A percentile compares a stretch with the other conserved stretches of the same genome.
These are phyloP conservation scores for Pteronura brasiliensis DNA, from an alignment of 2,113 vertebrate genomes.

Conservation along the genomic window DNA sequence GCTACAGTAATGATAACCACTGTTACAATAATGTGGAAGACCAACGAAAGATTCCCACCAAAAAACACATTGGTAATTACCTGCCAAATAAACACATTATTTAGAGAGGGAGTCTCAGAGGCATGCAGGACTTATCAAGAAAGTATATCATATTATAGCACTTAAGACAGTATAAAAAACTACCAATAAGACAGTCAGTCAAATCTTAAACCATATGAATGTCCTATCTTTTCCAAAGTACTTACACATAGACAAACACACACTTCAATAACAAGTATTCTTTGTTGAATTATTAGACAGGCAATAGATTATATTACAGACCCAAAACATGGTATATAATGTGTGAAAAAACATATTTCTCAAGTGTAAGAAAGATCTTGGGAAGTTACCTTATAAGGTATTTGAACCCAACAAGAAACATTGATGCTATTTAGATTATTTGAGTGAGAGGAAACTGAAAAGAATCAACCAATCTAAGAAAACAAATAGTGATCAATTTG, in stretches of 20 bases:
- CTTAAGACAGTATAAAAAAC: neutral
- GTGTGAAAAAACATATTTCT: neutral
- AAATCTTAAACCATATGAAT: neutral
- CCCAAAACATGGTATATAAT: neutral
- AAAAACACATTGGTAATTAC: conserved; percentile 92
- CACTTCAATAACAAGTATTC: neutral
- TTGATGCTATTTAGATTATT: neutral
- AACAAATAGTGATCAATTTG: neutral
- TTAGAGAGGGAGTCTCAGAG: conserved; percentile 33
- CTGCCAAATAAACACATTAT: conserved; percentile 82
- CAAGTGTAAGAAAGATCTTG: neutral
- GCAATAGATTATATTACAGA: neutral
- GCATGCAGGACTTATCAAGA: neutral
- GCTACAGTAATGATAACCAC: conserved; percentile 85
- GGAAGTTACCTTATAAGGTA: neutral
- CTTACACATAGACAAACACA: neutral
- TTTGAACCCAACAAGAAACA: neutral
- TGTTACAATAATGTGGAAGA: conserved; percentile 87
- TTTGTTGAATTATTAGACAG: neutral
- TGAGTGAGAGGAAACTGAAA: neutral
- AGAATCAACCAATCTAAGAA: neutral
- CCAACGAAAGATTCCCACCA: conserved; percentile 84
- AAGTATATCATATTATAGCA: neutral
- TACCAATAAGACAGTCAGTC: neutral
- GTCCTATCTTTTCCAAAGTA: neutral